These are phyloP conservation scores for Mola mola DNA, from an alignment of 2,113 vertebrate species.

Conservation along the genomic window DNA sequence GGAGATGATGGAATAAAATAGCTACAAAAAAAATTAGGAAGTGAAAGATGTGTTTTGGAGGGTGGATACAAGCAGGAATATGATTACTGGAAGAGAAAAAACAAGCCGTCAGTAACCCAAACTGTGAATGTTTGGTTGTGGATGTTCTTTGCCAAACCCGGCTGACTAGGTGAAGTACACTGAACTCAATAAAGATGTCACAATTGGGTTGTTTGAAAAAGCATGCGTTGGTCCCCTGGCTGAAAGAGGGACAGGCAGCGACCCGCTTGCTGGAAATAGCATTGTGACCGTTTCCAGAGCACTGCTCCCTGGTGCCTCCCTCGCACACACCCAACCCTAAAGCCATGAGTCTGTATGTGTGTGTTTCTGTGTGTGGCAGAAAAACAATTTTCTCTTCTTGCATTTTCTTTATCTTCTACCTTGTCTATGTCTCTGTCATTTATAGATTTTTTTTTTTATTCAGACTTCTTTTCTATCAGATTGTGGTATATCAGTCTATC, in stretches of 20 bases:
- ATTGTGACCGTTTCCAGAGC: constrained; percentile 78
- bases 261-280: constrained; percentile 86
- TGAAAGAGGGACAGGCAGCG: constrained; percentile 81
- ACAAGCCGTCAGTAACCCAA: constrained; percentile 11
- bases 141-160: constrained; percentile 34
- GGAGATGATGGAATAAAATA: constrained; percentile 22
- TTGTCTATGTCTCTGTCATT: too few species aligned
- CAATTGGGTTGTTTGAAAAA: constrained; percentile 73
- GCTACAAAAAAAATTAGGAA: constrained; percentile 4
- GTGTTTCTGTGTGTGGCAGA: constrained; percentile 1
- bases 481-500: constrained; percentile 33
- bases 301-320: constrained; percentile 66
- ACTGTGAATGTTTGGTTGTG: constrained; percentile 28
- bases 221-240: constrained; percentile 62
- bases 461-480: constrained; percentile 9
- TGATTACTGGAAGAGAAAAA: not conserved
- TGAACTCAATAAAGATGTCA: constrained; percentile 64
- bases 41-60: not conserved
- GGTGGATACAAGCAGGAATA: not conserved
- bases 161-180: constrained; percentile 33
- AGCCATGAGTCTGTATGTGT: constrained; percentile 18
- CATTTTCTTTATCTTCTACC: too few species aligned
- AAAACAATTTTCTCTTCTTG: not conserved
- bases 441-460: not conserved
- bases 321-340: constrained; percentile 37